Evolutionary conservation across 2,888 invertebrate species (phyloP), one percentile per base, ranked within the genome.

Genomic region (Eulithis prunata): DNA sequence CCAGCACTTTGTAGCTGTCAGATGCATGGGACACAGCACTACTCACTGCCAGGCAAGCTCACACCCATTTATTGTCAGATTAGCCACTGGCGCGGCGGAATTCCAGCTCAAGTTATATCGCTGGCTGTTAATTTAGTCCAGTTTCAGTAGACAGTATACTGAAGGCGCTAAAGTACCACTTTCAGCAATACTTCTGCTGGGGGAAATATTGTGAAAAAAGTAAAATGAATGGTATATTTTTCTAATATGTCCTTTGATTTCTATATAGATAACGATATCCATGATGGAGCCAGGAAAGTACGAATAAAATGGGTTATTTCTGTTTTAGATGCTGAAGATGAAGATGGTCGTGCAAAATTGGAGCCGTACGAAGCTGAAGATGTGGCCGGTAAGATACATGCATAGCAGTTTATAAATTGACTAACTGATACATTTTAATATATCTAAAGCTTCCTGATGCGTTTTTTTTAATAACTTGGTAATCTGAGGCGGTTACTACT

Each of bases 1-100:
- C 88, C 87, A 85, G 83, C 86, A 84, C 82, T 88, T 86, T 83
- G 83, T 88, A 87, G 81, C 76, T 84, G 88, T 85, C 88, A 82
- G 78, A 73, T 79, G 82, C 84, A 86, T 76, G 78, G 82, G 85
- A 83, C 76, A 77, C 78, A 75, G 78, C 83, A 82, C 83, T 78
- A 84, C 80, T 85, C 84, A 85, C 80, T 82, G 83, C 63, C 69
- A 64, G 77, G 66, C 76, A 75, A 71, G 77, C 78, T 73, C 75
- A 77, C 71, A 75, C 75, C 79, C 83, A 84, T 88, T 79, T 80
- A 86, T 87, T 78, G 80, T 76, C 77, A 83, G 84, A 87, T 87
- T 86, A 86, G 77, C 74, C 75, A 76, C 77, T 75, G 41, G 41
- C 65, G 73, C 71, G 64, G 64, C 60, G 56, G 64, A 70, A 65